Percentiles rank a stretch among this genome's conserved stretches.
phyloP scores from a whole-genome alignment of 2,888 invertebrate species.

The Agriopis leucophaearia region DNA sequence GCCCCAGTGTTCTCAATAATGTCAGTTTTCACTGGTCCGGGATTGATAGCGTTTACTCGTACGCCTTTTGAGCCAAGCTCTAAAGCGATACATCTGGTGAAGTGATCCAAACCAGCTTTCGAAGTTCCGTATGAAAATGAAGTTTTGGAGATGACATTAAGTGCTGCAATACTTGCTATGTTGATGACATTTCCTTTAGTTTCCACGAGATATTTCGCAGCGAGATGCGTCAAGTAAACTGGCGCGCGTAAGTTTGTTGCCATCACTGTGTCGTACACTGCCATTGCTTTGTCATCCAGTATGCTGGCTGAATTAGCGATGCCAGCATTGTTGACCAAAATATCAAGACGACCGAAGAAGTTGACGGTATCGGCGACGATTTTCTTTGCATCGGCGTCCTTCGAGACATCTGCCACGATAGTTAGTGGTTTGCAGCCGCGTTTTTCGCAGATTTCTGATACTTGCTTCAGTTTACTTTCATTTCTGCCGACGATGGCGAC shows the following conservation, averaged over 20 bases:
- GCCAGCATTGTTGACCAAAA: conserved; percentile 60
- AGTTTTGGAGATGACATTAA: conserved; percentile 15
- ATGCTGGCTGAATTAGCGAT: conserved; percentile 43
- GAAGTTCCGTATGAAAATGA: conserved; percentile 46
- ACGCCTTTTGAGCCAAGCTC: conserved; percentile 90
- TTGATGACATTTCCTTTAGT: conserved; percentile 52
- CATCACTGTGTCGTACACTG: conserved; percentile 52
- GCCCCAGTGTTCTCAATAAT: conserved; percentile 44
- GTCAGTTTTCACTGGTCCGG: conserved; percentile 91
- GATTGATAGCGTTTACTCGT: conserved; percentile 93
- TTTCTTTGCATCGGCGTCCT: conserved; percentile 46
- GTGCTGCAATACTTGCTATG: conserved; percentile 47
- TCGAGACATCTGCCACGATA: conserved; percentile 53
- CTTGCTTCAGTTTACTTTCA: conserved; percentile 47
- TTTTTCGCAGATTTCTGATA: conserved; percentile 46
- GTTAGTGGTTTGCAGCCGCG: conserved; percentile 48
- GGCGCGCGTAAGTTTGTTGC: conserved; percentile 55
- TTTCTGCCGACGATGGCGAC: conserved; percentile 54
- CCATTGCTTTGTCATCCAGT: conserved; percentile 48
- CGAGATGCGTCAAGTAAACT: conserved; percentile 52
- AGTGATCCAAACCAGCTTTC: conserved; percentile 91
- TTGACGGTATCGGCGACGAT: conserved; percentile 48
- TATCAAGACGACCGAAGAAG: conserved; percentile 54
- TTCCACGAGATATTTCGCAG: conserved; percentile 45
- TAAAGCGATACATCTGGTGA: conserved; percentile 93